Base-by-base conservation (phyloP, 1,140 invertebrate genomes). In the Lepidurus couesii region DNA sequence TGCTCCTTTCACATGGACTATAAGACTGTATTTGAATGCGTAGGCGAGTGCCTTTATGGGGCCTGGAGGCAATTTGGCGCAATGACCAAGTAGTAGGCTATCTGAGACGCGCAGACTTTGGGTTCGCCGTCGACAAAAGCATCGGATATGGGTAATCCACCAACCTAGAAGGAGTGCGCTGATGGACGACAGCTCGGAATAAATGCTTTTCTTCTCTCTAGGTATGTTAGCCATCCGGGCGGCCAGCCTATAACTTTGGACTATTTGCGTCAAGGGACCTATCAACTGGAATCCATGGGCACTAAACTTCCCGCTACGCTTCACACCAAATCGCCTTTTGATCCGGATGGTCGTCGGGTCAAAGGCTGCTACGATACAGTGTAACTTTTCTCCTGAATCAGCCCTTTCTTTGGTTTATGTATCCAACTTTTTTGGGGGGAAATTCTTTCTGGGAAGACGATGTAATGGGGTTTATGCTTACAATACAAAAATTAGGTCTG, bases 21-120 rank as follows among this genome's bases (percentile, higher is more conserved):
- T 47, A 16, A 47, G 45, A 47, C 6, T 65, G 53, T 9, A 65
- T 65, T 47, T 47, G 45, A 13, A 34, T 78, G 3, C 13, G 74
- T 75, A 89, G 88, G 10, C 84, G 90, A 84, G 85, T 92, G 16
- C 89, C 92, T 21, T 82, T 97, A 26, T 93, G 92, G 87, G 94
- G 94, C 7, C 86, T 94, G 79, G 95, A 97, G 88, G 90, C 90
- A 0, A 91, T 97, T 82, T 93, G 90, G 84, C 89, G 93, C 82
- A 90, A 96, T 84, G 90, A 89, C 0, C 84, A 89, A 81, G 85
- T 90, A 0, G 92, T 94, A 42, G 94, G 94, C 65, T 92, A 92
- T 81, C 83, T 96, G 13, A 86, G 94, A 78, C 86, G 93, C 82
- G 93, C 92, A 1, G 93, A 95, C 82, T 95, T 90, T 82, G 93